These are phyloP conservation scores for Sinocyclocheilus grahami DNA, from an alignment of 2,113 vertebrate species.

Conservation along the genomic window DNA sequence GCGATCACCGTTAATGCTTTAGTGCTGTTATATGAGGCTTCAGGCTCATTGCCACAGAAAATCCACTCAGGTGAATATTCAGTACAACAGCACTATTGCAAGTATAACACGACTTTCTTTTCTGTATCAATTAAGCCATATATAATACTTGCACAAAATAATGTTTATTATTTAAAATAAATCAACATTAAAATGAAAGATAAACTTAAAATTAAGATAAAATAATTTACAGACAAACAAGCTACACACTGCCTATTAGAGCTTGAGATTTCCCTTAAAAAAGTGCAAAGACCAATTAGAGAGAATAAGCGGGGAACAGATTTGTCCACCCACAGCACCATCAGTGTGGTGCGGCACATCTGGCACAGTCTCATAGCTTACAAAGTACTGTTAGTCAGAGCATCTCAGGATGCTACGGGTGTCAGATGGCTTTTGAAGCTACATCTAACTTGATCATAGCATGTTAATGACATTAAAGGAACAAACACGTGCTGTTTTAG, in stretches of 20 bases:
- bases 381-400: background rate
- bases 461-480: background rate
- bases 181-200: too few relatives aligned
- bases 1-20: background rate
- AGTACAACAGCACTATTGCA: background rate
- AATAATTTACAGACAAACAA: background rate
- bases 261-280: background rate
- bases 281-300: background rate
- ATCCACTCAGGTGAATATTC: background rate
- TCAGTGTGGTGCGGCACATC: background rate
- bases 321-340: conserved; percentile 2
- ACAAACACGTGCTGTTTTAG: background rate
- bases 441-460: background rate
- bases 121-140: too few relatives aligned
- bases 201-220: too few relatives aligned
- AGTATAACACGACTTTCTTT: too few relatives aligned
- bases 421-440: background rate
- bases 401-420: background rate
- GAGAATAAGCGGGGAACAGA: background rate
- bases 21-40: background rate
- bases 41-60: background rate
- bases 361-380: background rate
- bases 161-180: background rate
- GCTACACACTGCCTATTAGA: background rate
- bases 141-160: background rate